Base-by-base conservation (phyloP, 1,140 invertebrate genomes). In the Paracyclopina nana region DNA sequence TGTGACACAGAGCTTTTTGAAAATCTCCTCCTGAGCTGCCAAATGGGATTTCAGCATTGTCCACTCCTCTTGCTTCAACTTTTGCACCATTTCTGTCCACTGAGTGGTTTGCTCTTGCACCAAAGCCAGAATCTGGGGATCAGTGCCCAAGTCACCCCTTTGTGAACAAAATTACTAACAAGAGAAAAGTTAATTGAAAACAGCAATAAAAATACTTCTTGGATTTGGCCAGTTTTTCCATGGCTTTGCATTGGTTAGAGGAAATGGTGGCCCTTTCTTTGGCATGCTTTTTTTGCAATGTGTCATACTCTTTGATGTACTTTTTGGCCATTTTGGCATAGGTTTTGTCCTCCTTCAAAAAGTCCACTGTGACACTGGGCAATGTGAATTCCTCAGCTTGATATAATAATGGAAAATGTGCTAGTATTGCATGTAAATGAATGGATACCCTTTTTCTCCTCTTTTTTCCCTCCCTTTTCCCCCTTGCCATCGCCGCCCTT, bases 241-340 rank as follows among this genome's bases (percentile, higher is more conserved):
- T 82, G 22, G 85, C 79, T n/a, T 77, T 71, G 65, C 88, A 91
- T 61, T 98, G 94, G 22, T 79, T 74, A 63, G 95, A 94, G 65
- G 96, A 91, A 60, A 97, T 76, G 14, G 75, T 64, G 55, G 80
- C 70, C 61, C 85, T 79, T 66, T 97, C 91, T 63, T 99, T 99
- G 53, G 80, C 74, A 56, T 98, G 91, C 53, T 80, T 78, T 61
- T 95, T 95, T 60, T 78, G 80, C 63, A 96, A 68, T 8, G 79
- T 69, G 55, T 98, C 92, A 52, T 91, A 60, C 58, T 98, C 92
- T 61, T 97, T 97, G 62, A 85, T 79, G 57, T 97, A 90, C 61
- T 96, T 97, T 59, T 88, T 83, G 29, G 81, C 75, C n/a, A 85
- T 76, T 69, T 98, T 98, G 56, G 82, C 70, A 68, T 86, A 97